A percentile compares a stretch with the other conserved stretches of the same genome.
phyloP scores from a whole-genome alignment of 2,888 invertebrate genomes.

The Mesorhabditis spiculigera region DNA sequence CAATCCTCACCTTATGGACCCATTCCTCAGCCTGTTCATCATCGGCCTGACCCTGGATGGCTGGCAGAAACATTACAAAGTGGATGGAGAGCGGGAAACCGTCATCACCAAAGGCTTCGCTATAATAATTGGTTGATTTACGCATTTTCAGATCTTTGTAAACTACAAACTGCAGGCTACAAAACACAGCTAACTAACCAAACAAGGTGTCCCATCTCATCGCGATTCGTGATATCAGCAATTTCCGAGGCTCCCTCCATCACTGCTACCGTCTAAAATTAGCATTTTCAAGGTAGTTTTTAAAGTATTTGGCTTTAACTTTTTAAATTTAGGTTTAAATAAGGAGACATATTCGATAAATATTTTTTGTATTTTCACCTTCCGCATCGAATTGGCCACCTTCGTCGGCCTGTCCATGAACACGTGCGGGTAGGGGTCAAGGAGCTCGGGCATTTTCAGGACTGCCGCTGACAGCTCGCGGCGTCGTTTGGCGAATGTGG shows the following conservation, averaged over 20 bases:
- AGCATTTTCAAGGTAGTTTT: background rate
- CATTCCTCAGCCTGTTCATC: constrained; percentile 82
- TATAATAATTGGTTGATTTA: constrained; percentile 11
- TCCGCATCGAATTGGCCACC: constrained; percentile 58
- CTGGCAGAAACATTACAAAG: constrained; percentile 87
- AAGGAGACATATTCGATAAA: no score
- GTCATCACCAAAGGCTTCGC: constrained; percentile 26
- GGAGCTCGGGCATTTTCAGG: constrained; percentile 53
- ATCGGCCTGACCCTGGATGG: constrained; percentile 82
- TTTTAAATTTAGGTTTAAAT: no score
- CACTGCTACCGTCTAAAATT: constrained; percentile 8
- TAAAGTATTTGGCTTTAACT: no score
- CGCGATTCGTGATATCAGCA: constrained; percentile 16
- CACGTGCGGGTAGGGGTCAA: constrained; percentile 44
- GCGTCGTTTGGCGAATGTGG: constrained; percentile 17
- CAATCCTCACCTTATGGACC: constrained; percentile 75
- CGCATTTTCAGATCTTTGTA: background rate
- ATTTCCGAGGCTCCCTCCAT: constrained; percentile 14
- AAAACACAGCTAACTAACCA: constrained; percentile 8
- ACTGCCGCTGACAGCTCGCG: constrained; percentile 42
- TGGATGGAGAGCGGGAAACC: constrained; percentile 72
- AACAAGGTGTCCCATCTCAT: constrained; percentile 24
- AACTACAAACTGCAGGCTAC: no score
- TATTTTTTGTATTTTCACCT: constrained; percentile 32
- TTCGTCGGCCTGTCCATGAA: constrained; percentile 57